phyloP scores from a whole-genome alignment of 2,888 invertebrate genomes.

The Tribolium freemani region DNA sequence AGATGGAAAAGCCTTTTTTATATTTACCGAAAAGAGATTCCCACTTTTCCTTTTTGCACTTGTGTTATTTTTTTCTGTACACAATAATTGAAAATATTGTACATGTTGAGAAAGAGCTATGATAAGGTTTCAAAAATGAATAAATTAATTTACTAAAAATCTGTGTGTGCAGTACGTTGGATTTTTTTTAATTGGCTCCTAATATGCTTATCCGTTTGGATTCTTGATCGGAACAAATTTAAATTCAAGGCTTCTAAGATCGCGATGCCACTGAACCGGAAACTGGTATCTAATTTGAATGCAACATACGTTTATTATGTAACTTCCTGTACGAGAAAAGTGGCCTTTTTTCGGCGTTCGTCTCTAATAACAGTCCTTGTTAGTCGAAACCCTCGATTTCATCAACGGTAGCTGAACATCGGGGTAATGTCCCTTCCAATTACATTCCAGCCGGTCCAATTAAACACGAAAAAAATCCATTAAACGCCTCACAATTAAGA shows the following conservation, averaged over 20 bases:
- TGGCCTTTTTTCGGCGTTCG: neutral
- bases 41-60: too few relatives aligned
- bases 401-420: conserved; percentile 23
- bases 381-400: neutral
- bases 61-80: too few relatives aligned
- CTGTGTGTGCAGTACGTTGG: too few relatives aligned
- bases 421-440: conserved; percentile 28
- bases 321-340: conserved; percentile 19
- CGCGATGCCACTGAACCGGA: conserved; percentile 17
- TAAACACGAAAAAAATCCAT: conserved; percentile 23
- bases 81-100: too few relatives aligned
- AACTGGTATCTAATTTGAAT: conserved; percentile 21
- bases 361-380: neutral
- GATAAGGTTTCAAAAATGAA: too few relatives aligned
- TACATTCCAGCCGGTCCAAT: conserved; percentile 26
- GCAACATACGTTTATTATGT: conserved; percentile 12
- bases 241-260: neutral
- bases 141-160: too few relatives aligned
- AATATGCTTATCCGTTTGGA: too few relatives aligned
- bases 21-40: too few relatives aligned
- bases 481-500: conserved; percentile 37
- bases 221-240: neutral
- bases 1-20: too few relatives aligned
- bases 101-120: too few relatives aligned
- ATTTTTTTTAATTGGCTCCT: too few relatives aligned